These are phyloP conservation scores for Poecilia latipinna DNA, from an alignment of 2,113 vertebrate genomes.

Conservation along the genomic window DNA sequence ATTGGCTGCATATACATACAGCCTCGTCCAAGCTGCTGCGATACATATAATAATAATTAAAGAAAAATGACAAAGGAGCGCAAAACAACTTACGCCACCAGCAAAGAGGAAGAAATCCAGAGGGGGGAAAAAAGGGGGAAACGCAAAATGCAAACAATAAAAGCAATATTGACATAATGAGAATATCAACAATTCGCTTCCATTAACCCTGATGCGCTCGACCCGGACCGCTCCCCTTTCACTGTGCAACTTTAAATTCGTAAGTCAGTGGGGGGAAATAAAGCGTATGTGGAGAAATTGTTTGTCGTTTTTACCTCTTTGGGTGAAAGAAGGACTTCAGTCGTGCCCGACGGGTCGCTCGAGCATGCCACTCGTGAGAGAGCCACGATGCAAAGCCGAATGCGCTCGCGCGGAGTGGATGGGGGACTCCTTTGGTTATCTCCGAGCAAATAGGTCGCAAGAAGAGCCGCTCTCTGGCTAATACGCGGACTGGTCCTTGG, in stretches of 20 bases:
- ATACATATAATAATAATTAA: neutral
- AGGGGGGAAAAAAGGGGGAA: neutral
- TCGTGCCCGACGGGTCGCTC: slow-evolving; percentile 59
- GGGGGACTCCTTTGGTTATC: slow-evolving; percentile 34
- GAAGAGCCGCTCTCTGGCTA: neutral
- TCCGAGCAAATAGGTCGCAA: slow-evolving; percentile 1
- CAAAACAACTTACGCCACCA: slow-evolving; percentile 56
- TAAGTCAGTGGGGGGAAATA: neutral
- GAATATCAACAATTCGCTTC: slow-evolving; percentile 5
- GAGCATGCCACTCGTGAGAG: slow-evolving; percentile 74
- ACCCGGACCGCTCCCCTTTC: neutral
- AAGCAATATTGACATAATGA: neutral
- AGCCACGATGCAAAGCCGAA: slow-evolving; percentile 68
- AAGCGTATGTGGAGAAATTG: neutral
- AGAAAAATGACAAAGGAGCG: slow-evolving; percentile 11
- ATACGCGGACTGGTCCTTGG: neutral
- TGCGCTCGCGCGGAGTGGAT: slow-evolving; percentile 33
- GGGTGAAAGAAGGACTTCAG: slow-evolving; percentile 78
- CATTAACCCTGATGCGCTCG: slow-evolving; percentile 18
- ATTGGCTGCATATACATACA: neutral
- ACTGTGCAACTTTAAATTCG: neutral
- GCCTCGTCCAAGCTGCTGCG: slow-evolving; percentile 1
- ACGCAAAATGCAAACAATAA: neutral
- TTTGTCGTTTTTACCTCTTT: slow-evolving; percentile 70
- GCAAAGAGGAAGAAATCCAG: neutral